These are phyloP conservation scores for Pinctada fucata DNA, from an alignment of 2,888 invertebrate genomes.

Conservation along the genomic window DNA sequence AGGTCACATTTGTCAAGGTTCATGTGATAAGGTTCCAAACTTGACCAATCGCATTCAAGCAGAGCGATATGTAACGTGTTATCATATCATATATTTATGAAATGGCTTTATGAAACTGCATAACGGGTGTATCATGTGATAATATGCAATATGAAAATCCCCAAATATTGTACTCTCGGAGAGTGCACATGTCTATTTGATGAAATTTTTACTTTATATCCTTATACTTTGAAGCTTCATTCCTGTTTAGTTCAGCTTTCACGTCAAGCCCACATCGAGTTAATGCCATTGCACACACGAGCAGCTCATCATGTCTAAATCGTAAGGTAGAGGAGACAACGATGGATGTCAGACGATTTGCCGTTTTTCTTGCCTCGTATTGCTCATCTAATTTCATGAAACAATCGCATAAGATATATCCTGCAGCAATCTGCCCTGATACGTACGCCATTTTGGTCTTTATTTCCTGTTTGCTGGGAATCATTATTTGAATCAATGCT, in stretches of 20 bases:
- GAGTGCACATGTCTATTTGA: too few relatives aligned
- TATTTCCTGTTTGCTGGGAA: slow-evolving; percentile 15
- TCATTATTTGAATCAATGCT: slow-evolving; percentile 35
- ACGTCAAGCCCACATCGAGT: neutral
- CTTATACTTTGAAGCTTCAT: neutral
- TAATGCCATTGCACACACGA: neutral
- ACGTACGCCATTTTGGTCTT: neutral
- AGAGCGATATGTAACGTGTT: too few relatives aligned
- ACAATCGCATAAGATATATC: neutral
- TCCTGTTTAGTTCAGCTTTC: neutral
- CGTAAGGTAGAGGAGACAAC: neutral
- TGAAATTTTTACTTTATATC: too few relatives aligned
- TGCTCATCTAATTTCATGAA: neutral
- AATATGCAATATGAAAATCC: too few relatives aligned
- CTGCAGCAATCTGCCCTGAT: neutral
- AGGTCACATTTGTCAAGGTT: too few relatives aligned
- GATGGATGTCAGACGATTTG: neutral
- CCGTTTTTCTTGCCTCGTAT: neutral
- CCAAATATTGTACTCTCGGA: too few relatives aligned
- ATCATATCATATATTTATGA: too few relatives aligned
- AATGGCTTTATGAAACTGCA: too few relatives aligned
- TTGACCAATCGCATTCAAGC: too few relatives aligned
- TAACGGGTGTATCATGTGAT: too few relatives aligned
- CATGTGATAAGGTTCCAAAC: too few relatives aligned
- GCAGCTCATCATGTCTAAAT: neutral